Evolutionary conservation across 2,888 invertebrate genomes (phyloP), one percentile per base, ranked within the genome.

Genomic region (Julus scandinavius): DNA sequence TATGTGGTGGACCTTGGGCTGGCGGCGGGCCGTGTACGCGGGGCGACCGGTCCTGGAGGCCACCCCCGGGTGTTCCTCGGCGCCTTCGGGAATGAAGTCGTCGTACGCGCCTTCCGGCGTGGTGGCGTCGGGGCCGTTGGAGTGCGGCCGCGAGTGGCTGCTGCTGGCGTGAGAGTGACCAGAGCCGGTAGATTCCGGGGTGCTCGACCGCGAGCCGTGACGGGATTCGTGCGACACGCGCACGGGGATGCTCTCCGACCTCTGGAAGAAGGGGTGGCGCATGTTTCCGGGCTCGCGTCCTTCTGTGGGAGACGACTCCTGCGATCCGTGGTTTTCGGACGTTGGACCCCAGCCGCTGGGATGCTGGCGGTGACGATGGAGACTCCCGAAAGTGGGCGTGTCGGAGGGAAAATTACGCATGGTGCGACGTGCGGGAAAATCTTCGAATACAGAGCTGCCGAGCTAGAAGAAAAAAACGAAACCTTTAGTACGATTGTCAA

Each of bases 1-100:
- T 92, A 97, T 97, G 91, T 96, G 96, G 89, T 97, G 94, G 86
- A 96, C 95, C 58, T 89, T 89, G 2, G 89, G 89, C 87, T 88
- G 88, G 7, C 89, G 63, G 41, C 87, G 58, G 9, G 89, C 89
- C 11, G 89, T 89, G 40, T 88, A 87, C 45, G 58, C 87, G 15
- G 54, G 85, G 40, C 54, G 38, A 7, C 85, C 87, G 5, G 83
- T n/a, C 50, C 86, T 88, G 63, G 89, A 15, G 15, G 87, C n/a
- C n/a, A 89, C 88, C 29, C 88, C 89, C 3, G 89, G 54, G 58
- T 89, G 89, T 50, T 89, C 89, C 63, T 89, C 89, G 4, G 87
- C 49, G 17, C 87, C 87, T 29, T 89, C 87, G 1, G 41, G 45
- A 11, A 80, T 80, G 7, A 13, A 54, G 85, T 54, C 85, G 17